phyloP scores from a whole-genome alignment of 2,888 invertebrate genomes.

The Fragum sueziense region DNA sequence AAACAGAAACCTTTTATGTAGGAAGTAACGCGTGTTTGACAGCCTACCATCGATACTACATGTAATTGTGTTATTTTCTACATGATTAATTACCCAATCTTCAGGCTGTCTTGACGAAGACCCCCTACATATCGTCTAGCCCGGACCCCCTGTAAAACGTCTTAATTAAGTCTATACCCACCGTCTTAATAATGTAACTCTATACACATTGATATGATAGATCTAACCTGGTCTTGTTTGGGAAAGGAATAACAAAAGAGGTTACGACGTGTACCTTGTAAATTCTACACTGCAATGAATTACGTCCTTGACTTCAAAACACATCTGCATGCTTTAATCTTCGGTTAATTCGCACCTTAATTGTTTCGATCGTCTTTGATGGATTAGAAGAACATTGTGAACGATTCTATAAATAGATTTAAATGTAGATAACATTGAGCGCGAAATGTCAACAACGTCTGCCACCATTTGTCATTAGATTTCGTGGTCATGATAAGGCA shows the following conservation, averaged over 20 bases:
- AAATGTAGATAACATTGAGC: slow-evolving; percentile 10
- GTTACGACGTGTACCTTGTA: not conserved
- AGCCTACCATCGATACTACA: too few relatives aligned
- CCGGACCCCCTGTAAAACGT: not conserved
- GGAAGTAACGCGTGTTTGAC: too few relatives aligned
- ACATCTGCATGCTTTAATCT: slow-evolving; percentile 6
- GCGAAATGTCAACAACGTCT: not conserved
- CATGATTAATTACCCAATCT: not conserved
- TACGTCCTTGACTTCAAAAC: not conserved
- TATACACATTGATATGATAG: too few relatives aligned
- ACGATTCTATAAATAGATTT: slow-evolving; percentile 9
- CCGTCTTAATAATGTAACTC: too few relatives aligned
- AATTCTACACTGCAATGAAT: not conserved
- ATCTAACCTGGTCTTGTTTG: not conserved
- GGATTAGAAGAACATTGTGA: slow-evolving; percentile 15
- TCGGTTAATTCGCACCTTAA: slow-evolving; percentile 3
- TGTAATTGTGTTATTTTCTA: too few relatives aligned
- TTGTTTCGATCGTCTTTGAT: slow-evolving; percentile 8
- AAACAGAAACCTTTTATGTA: too few relatives aligned
- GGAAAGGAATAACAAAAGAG: not conserved
- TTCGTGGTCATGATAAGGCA: not conserved
- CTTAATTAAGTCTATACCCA: not conserved
- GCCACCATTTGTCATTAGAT: slow-evolving; percentile 9
- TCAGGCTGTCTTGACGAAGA: not conserved
- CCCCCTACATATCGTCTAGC: not conserved